Base-by-base conservation (phyloP, 2,113 vertebrate genomes). In the Elachura formosa region DNA sequence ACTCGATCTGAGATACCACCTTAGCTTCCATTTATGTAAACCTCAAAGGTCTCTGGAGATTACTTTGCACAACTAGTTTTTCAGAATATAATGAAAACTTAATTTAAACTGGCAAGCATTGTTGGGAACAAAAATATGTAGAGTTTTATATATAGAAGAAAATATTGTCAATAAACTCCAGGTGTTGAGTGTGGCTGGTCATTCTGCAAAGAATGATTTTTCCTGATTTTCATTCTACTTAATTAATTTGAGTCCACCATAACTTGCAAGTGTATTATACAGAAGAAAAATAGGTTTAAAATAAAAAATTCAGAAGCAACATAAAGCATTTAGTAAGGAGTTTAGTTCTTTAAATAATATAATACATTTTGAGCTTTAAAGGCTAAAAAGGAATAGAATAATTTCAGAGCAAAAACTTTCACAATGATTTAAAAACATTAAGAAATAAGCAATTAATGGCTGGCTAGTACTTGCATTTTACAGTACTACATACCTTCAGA, bases 61-160 rank as follows among this genome's bases (percentile, higher is more conserved):
- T 93, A 87, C 77, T 87, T 96, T 71, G 59, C 33, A 43, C 36
- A 64, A 46, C 21, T 21, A 11, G 36, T 76, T 48, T 64, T 69
- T 68, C 59, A 59, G 73, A 75, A 31, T 61, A 31, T 56, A 59
- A 96, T 94, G 68, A 94, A 94, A 96, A 92, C 90, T 84, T 92
- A 84, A 84, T 95, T 89, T 45, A 66, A 83, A 94, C 87, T 78
- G 34, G 15, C 46, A 71, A 86, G 25, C 23, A 59, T 38, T 66
- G 11, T 81, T 89, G 61, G 49, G 56, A 96, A 66, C 20, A 51
- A 63, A 91, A 69, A 78, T 76, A 25, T 52, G 52, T 88, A 52
- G 48, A 87, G 59, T 68, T 62, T 89, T 75, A 48, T 71, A 31
- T 76, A 21, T 26, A 55, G 36, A 51, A 83, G 36, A 75, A 51